Conservation (phyloP, 2,797 vertebrate genomes). For the Lerista edwardsae region DNA sequence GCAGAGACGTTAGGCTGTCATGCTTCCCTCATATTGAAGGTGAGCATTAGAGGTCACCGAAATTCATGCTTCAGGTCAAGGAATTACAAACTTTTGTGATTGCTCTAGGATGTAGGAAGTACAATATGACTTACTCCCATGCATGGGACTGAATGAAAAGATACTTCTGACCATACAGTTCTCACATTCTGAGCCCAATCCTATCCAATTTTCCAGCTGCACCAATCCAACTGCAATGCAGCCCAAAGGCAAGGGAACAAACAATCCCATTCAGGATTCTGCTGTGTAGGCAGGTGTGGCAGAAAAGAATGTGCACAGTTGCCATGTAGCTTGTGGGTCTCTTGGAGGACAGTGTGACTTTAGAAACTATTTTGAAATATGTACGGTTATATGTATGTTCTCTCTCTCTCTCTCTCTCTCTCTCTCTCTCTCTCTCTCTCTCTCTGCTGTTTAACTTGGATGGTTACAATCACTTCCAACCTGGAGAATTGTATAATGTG, state of each 20-base stretch:
- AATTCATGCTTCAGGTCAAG: neutral
- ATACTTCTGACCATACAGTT: neutral
- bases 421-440: no score
- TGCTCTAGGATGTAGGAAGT: neutral
- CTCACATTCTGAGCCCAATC: neutral
- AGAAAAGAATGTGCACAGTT: neutral
- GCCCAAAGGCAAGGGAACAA: no score
- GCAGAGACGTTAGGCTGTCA: neutral
- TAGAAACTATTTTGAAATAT: conserved; percentile 41
- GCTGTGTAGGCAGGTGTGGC: neutral
- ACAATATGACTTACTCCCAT: neutral
- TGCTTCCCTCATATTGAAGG: neutral
- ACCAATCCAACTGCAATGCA: no score
- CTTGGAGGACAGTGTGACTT: neutral
- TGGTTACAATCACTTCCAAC: conserved; percentile 74
- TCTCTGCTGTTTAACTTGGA: conserved; percentile 65
- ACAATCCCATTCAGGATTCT: neutral
- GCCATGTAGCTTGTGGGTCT: neutral
- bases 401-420: no score
- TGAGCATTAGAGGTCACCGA: no score
- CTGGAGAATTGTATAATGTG: conserved; percentile 78
- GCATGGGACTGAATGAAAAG: neutral
- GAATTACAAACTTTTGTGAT: neutral
- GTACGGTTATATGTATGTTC: neutral
- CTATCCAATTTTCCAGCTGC: no score